These are phyloP conservation scores for Alloplasta piceator DNA, from an alignment of 2,888 invertebrate species.

Conservation along the genomic window DNA sequence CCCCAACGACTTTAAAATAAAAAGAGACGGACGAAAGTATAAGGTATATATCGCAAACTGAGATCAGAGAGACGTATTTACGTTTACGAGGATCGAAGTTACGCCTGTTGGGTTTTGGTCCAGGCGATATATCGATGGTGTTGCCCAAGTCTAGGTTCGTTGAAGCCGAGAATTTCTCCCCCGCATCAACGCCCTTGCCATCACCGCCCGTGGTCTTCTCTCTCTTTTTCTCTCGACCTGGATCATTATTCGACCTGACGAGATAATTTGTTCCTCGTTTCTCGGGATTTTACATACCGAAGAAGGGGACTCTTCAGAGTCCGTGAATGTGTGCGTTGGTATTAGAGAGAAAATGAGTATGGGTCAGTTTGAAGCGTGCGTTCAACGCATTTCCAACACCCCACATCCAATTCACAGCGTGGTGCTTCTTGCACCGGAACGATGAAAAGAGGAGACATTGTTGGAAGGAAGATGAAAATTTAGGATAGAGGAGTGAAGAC, in stretches of 20 bases:
- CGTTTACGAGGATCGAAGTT: too few species aligned
- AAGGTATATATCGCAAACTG: too few species aligned
- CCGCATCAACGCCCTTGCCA: slow-evolving; percentile 67
- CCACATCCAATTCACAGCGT: slow-evolving; percentile 46
- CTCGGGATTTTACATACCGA: slow-evolving; percentile 77
- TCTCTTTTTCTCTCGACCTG: slow-evolving; percentile 62
- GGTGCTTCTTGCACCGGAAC: slow-evolving; percentile 14
- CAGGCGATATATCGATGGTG: slow-evolving; percentile 18
- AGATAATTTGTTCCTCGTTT: slow-evolving; percentile 83
- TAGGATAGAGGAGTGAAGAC: slow-evolving; percentile 9
- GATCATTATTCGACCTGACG: slow-evolving; percentile 76
- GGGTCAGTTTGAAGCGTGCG: slow-evolving; percentile 28
- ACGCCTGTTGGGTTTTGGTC: too few species aligned
- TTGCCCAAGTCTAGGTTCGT: slow-evolving; percentile 48
- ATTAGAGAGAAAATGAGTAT: slow-evolving; percentile 40
- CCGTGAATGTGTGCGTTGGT: not conserved
- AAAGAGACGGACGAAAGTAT: slow-evolving; percentile 57
- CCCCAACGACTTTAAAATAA: slow-evolving; percentile 76
- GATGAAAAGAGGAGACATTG: slow-evolving; percentile 19
- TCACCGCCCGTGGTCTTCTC: slow-evolving; percentile 69
- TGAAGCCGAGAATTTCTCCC: slow-evolving; percentile 61
- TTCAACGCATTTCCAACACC: slow-evolving; percentile 50
- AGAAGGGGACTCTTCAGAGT: slow-evolving; percentile 43
- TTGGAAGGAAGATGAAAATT: slow-evolving; percentile 20
- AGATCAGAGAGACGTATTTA: too few species aligned